phyloP scores from a whole-genome alignment of 1,140 invertebrate genomes.

The Harlomillsia oculata region DNA sequence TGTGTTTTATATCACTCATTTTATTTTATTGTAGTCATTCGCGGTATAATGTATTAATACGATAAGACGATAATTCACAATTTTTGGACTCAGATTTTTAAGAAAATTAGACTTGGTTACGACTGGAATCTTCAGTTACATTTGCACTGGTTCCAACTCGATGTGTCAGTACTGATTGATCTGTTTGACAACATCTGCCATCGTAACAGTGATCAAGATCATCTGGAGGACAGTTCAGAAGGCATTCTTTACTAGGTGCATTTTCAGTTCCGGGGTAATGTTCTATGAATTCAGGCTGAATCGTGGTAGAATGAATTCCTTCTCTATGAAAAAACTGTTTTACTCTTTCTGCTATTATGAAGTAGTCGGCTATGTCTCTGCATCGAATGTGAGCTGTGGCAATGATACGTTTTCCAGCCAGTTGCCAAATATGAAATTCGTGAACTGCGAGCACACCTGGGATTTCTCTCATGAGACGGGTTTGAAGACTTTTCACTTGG shows the following conservation, averaged over 20 bases:
- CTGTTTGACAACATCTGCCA: too few species aligned
- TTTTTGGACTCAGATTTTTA: too few species aligned
- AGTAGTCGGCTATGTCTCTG: conserved; percentile 74
- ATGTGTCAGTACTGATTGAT: too few species aligned
- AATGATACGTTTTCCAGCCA: conserved; percentile 41
- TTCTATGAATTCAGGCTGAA: conserved; percentile 84
- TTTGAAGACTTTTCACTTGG: conserved; percentile 44
- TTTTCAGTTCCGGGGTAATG: neutral
- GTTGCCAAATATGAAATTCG: conserved; percentile 44
- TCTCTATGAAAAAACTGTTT: conserved; percentile 91
- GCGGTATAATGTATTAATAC: too few species aligned
- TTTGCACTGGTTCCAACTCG: too few species aligned
- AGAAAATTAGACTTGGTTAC: too few species aligned
- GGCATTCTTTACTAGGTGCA: conserved; percentile 1
- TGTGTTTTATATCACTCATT: too few species aligned
- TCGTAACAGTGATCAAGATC: too few species aligned
- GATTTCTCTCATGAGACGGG: conserved; percentile 37
- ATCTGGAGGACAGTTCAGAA: conserved; percentile 15
- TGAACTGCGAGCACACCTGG: conserved; percentile 41
- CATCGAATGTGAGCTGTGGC: conserved; percentile 52
- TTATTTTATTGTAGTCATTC: too few species aligned
- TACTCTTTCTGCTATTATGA: conserved; percentile 83
- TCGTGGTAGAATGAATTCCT: conserved; percentile 83
- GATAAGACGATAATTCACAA: too few species aligned
- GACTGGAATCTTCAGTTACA: too few species aligned